Evolutionary conservation across 2,113 vertebrate genomes (phyloP).

Genomic region (Chauna torquata): DNA sequence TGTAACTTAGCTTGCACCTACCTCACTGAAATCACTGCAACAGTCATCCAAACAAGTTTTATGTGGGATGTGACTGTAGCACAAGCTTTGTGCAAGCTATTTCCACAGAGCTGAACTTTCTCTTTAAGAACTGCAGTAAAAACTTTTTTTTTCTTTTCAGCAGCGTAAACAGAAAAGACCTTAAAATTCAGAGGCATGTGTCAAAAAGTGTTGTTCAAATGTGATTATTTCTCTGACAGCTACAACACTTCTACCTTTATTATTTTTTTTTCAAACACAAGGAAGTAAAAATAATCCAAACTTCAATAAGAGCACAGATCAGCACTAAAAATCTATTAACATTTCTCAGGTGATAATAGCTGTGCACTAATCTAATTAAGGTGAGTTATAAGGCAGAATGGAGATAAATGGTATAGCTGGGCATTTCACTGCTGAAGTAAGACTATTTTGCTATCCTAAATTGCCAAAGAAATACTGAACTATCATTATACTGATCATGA

Average conservation of each 20-base stretch:
- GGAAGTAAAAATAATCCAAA: not conserved
- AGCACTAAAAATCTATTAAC: not conserved
- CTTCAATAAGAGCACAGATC: not conserved
- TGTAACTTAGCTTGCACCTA: not conserved
- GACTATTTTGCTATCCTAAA: not conserved
- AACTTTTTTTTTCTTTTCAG: not conserved
- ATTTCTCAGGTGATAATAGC: not conserved
- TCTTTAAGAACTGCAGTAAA: not conserved
- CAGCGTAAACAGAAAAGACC: not conserved
- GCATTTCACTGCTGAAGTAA: not conserved
- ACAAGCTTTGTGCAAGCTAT: not conserved
- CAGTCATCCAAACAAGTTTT: not conserved
- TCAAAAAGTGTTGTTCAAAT: not conserved
- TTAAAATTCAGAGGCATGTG: not conserved
- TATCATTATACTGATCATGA: not conserved
- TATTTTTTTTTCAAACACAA: not conserved
- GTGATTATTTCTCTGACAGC: not conserved
- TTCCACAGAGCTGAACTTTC: not conserved
- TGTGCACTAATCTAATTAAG: not conserved
- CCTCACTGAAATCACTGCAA: not conserved
- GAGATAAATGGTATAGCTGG: not conserved
- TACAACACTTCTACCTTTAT: not conserved
- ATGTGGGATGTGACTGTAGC: not conserved
- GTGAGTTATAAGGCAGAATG: not conserved
- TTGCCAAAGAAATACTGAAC: not conserved